A percentile compares a stretch with the other conserved stretches of the same genome.
Conservation (phyloP, 2,113 vertebrate genomes). For the Paralichthys olivaceus region DNA sequence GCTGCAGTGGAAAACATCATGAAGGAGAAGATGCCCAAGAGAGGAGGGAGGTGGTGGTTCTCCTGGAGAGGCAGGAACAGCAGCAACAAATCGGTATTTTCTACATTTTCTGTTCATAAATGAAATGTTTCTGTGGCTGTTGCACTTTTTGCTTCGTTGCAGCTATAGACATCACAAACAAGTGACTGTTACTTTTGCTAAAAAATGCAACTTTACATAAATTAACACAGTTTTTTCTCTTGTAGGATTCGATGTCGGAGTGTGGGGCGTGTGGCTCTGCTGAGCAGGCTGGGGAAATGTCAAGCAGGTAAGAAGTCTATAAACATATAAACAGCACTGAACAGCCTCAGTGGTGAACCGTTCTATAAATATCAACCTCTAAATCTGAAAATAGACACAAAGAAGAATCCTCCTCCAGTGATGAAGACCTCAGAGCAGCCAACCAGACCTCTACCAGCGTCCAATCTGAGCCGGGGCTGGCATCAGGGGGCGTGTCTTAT, state of each 20-base stretch:
- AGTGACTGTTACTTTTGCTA: background rate
- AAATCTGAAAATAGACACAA: conserved; percentile 82
- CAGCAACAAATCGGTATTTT: conserved; percentile 87
- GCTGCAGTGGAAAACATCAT: conserved; percentile 93
- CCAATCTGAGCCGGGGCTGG: conserved; percentile 72
- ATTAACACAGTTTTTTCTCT: background rate
- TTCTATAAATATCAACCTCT: background rate
- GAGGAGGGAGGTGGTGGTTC: conserved; percentile 98
- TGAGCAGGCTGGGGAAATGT: conserved; percentile 66
- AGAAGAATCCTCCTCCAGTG: conserved; percentile 94
- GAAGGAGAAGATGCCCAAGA: conserved; percentile 99
- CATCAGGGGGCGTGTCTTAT: conserved; percentile 86
- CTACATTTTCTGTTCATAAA: background rate
- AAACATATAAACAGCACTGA: background rate
- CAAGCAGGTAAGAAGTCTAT: conserved; percentile 65
- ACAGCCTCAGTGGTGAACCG: background rate
- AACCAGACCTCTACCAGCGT: conserved; percentile 73
- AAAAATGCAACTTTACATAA: too few relatives aligned
- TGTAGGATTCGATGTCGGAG: conserved; percentile 73
- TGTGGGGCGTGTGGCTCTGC: conserved; percentile 49
- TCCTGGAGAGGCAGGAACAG: conserved; percentile 93
- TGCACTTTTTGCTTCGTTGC: background rate
- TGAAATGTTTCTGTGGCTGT: background rate
- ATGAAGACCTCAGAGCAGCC: conserved; percentile 87
- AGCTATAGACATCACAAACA: background rate